These are phyloP conservation scores for Lacerta bilineata DNA, from an alignment of 2,797 vertebrate species.

Conservation along the genomic window DNA sequence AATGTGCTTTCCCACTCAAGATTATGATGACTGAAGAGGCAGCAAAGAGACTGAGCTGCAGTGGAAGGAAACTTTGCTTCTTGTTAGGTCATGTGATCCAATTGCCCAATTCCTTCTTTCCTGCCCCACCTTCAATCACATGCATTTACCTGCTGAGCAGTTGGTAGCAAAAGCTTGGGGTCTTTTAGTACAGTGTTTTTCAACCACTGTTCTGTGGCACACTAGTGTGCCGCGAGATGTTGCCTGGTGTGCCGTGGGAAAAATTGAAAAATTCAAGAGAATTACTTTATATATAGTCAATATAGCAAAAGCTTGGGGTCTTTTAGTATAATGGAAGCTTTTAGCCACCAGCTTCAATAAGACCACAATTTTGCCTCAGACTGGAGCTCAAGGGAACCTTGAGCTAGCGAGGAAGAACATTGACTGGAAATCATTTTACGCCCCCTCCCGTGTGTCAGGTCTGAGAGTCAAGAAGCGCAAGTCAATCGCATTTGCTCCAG, in stretches of 20 bases:
- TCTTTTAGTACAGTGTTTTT: background rate
- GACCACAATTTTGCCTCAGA: background rate
- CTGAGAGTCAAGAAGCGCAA: background rate
- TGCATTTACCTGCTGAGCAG: background rate
- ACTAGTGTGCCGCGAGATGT: too few relatives aligned
- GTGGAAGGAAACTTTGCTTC: background rate
- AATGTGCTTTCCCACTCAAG: background rate
- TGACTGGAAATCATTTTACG: background rate
- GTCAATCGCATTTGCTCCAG: background rate
- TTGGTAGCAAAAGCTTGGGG: background rate
- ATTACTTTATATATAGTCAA: too few relatives aligned
- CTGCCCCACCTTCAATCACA: background rate
- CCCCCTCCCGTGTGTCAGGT: background rate
- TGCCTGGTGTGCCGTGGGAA: too few relatives aligned
- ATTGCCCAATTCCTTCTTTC: background rate
- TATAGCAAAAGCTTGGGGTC: background rate
- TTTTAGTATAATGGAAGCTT: background rate
- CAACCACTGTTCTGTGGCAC: too few relatives aligned
- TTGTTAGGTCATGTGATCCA: background rate
- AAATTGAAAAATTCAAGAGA: too few relatives aligned
- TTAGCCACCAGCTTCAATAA: background rate
- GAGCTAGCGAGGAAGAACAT: background rate
- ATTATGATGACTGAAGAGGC: background rate
- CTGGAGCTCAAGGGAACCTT: background rate
- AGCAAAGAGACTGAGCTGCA: background rate